phyloP scores from a whole-genome alignment of 2,113 vertebrate genomes.

The Otolemur garnettii region DNA sequence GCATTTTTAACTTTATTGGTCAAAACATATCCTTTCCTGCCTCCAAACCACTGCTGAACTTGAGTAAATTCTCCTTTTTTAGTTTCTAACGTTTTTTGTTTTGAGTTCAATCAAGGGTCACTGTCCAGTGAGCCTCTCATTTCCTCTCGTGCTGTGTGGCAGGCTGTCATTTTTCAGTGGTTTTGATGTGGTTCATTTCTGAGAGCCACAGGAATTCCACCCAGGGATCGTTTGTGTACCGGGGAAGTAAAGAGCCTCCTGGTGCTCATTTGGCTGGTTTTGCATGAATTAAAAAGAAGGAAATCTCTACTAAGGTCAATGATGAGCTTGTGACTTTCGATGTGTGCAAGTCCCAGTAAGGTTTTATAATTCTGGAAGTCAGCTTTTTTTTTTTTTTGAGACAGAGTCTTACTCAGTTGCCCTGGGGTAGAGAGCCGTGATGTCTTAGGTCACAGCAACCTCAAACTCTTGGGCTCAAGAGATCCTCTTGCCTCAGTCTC shows the following conservation, averaged over 20 bases:
- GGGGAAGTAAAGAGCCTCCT: slow-evolving; percentile 53
- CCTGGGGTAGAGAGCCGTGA: too few species aligned
- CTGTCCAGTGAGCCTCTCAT: not conserved
- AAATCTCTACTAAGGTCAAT: slow-evolving; percentile 51
- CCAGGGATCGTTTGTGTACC: slow-evolving; percentile 34
- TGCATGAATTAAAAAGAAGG: slow-evolving; percentile 33
- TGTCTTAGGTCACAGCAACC: too few species aligned
- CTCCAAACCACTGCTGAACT: not conserved
- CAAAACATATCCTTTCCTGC: not conserved
- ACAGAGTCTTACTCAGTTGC: too few species aligned
- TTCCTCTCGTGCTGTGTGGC: slow-evolving; percentile 55
- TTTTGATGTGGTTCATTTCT: slow-evolving; percentile 75
- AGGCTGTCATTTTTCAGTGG: slow-evolving; percentile 58
- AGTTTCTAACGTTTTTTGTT: slow-evolving; percentile 58
- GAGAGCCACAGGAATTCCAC: slow-evolving; percentile 73
- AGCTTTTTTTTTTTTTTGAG: not conserved
- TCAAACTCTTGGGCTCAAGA: too few species aligned
- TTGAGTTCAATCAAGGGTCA: slow-evolving; percentile 67
- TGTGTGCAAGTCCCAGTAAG: slow-evolving; percentile 1
- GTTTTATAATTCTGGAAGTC: slow-evolving; percentile 21
- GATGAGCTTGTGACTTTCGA: not conserved
- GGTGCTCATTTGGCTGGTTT: slow-evolving; percentile 6
- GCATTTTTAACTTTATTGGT: slow-evolving; percentile 53
- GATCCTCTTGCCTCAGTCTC: too few species aligned
- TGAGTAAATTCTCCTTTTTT: slow-evolving; percentile 52